Evolutionary conservation across 2,113 vertebrate genomes (phyloP), one percentile per base, ranked within the genome.

Genomic region (Microtus montanus): DNA sequence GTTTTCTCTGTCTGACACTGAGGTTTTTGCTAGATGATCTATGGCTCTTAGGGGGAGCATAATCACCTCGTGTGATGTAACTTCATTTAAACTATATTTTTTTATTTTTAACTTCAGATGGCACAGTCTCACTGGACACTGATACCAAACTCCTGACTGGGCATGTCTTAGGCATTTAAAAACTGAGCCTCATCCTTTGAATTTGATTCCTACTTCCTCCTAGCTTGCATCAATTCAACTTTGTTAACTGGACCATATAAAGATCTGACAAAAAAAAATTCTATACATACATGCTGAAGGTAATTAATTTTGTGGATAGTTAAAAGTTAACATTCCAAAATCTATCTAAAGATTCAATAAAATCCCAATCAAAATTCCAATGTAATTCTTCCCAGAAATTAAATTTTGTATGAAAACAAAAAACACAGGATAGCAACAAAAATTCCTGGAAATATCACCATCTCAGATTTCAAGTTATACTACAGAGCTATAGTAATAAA

Each of bases 111-210:
- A 35, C 52, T 63, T 54, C 82, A 63, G 44, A 49, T 38, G 5
- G 30, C 5, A 11, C 14, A 2, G 3, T 2, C 44, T 52, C 17
- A 0, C 2, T 14, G 3, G 0, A 6, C 0, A 49, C 5, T 1
- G 2, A 70, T 3, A 7, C 75, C 20, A 47, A 35, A 15, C 9
- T 11, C 66, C 64, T 0, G 26, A 11, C 84, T 0, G 5, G 4
- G 5, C 3, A 33, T 3, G 5, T 15, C 35, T 7, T 1, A 4
- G 30, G 38, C 63, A 10, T 3, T 30, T 20, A 14, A 4, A 9
- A 2, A 22, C 1, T 84, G 2, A 33, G 12, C 44, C 30, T 3
- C 7, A 33, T 10, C 26, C 15, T 28, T 85, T 86, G 30, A 66
- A 49, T 86, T 58, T 68, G 63, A 20, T 68, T 44, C 19, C 41